Conservation (phyloP, 2,113 vertebrate genomes). For the Myanophis thanlyinensis region DNA sequence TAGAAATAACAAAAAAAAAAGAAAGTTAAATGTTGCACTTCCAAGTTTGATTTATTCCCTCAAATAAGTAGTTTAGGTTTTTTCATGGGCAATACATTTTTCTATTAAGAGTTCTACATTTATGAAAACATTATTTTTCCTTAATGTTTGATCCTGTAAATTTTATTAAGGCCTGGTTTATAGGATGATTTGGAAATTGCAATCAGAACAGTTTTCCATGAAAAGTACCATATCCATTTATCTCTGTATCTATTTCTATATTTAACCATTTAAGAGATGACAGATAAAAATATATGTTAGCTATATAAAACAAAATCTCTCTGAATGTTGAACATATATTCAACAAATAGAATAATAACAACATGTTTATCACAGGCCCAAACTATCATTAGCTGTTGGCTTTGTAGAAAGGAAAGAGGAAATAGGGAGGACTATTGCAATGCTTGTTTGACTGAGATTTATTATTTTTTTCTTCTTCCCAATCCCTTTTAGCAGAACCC, state of each 20-base stretch:
- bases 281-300: not conserved
- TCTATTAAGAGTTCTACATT: not conserved
- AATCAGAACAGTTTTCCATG: not conserved
- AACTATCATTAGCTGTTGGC: not conserved
- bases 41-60: not conserved
- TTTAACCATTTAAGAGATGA: not conserved
- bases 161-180: not conserved
- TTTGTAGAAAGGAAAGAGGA: not conserved
- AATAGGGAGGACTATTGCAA: not conserved
- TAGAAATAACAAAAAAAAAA: constrained; percentile 38
- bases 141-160: not conserved
- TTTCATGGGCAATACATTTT: not conserved
- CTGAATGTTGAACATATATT: not conserved
- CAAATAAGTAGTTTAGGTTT: not conserved
- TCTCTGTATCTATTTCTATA: not conserved
- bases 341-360: not conserved
- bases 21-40: not conserved
- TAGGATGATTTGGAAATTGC: not conserved
- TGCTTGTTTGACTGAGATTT: not conserved
- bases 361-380: not conserved
- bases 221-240: not conserved
- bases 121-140: not conserved
- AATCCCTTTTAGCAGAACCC: not conserved
- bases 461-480: not conserved
- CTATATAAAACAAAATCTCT: not conserved